Evolutionary conservation across 2,888 invertebrate genomes (phyloP).

Genomic region (Heliothis peltigera): DNA sequence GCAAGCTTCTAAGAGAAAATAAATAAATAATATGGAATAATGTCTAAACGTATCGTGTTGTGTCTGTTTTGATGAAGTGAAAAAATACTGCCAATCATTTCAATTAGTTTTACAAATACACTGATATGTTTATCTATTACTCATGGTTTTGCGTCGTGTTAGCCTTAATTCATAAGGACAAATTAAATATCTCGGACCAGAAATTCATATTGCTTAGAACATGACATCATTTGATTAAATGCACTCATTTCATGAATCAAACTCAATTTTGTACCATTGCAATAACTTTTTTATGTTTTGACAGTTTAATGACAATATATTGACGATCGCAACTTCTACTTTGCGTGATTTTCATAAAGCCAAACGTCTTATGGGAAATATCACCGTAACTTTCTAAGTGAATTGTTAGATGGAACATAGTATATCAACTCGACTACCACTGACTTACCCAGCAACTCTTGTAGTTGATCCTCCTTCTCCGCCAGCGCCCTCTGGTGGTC

Average conservation of each 20-base stretch:
- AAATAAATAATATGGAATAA: conserved; percentile 22
- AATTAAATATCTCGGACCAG: not conserved
- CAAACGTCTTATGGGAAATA: too few species aligned
- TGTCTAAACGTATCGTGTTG: conserved; percentile 19
- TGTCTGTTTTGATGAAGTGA: conserved; percentile 10
- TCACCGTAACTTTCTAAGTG: too few species aligned
- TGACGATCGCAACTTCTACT: too few species aligned
- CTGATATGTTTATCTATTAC: conserved; percentile 16
- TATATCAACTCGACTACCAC: too few species aligned
- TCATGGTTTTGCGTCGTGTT: conserved; percentile 33
- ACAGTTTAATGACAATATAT: too few species aligned
- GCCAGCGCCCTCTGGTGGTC: conserved; percentile 87
- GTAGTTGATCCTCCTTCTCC: conserved; percentile 82
- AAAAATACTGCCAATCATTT: not conserved
- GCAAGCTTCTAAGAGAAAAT: conserved; percentile 23
- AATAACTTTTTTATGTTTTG: too few species aligned
- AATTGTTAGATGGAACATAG: too few species aligned
- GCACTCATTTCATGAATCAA: conserved; percentile 15
- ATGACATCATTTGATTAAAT: conserved; percentile 20
- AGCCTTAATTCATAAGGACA: conserved; percentile 23
- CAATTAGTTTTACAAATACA: conserved; percentile 10
- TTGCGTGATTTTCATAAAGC: too few species aligned
- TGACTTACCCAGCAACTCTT: conserved; percentile 81
- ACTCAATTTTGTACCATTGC: too few species aligned
- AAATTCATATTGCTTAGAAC: not conserved